A percentile compares a stretch with the other conserved stretches of the same genome.
These are phyloP conservation scores for Otocyon megalotis DNA, from an alignment of 2,113 vertebrate genomes.

Conservation along the genomic window DNA sequence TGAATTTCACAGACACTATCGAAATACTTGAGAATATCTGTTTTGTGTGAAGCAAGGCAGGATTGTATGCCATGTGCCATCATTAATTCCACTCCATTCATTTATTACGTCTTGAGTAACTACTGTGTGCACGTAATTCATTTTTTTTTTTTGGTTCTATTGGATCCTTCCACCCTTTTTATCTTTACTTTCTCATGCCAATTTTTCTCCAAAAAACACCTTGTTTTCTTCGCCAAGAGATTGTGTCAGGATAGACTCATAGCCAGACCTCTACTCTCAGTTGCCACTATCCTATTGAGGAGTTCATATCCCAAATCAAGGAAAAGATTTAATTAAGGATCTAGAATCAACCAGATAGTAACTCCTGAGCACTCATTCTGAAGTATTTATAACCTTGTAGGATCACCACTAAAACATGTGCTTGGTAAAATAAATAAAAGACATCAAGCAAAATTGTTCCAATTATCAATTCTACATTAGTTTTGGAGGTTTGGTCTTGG, in stretches of 20 bases:
- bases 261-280: not conserved
- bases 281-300: not conserved
- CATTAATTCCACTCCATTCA: not conserved
- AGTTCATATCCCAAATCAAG: not conserved
- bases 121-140: not conserved
- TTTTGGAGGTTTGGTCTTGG: not conserved
- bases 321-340: not conserved
- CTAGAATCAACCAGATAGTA: not conserved
- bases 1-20: not conserved
- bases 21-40: not conserved
- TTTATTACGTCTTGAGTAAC: not conserved
- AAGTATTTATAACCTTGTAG: not conserved
- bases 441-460: conserved; percentile 2
- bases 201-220: not conserved
- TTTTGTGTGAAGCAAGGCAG: not conserved
- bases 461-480: not conserved
- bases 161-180: not conserved
- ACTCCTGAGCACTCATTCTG: not conserved
- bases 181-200: not conserved
- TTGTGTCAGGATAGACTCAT: not conserved
- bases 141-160: not conserved
- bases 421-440: conserved; percentile 15
- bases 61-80: not conserved
- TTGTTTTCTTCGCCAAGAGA: not conserved
- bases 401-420: not conserved